These are phyloP conservation scores for Acrossocheilus fasciatus DNA, from an alignment of 2,797 vertebrate species.

Conservation along the genomic window DNA sequence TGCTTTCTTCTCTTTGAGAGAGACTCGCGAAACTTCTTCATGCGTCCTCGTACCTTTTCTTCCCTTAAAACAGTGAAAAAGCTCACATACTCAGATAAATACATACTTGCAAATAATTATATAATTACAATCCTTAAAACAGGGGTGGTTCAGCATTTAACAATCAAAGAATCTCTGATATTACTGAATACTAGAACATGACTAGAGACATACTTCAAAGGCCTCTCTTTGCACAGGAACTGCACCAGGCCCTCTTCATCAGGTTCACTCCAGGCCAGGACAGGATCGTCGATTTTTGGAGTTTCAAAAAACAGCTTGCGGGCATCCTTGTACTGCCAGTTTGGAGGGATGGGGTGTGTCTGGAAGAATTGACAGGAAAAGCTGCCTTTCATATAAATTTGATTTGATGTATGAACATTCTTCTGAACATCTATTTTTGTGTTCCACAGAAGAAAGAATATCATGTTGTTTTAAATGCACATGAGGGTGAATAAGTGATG, in stretches of 20 bases:
- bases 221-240: slow-evolving; percentile 73
- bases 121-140: too few species aligned
- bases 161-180: background rate
- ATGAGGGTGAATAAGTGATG: background rate
- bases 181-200: background rate
- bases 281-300: slow-evolving; percentile 54
- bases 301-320: slow-evolving; percentile 78
- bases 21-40: slow-evolving; percentile 73
- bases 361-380: slow-evolving; percentile 44
- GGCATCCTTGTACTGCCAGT: slow-evolving; percentile 78
- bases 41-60: slow-evolving; percentile 69
- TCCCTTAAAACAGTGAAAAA: slow-evolving; percentile 66
- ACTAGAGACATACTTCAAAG: slow-evolving; percentile 70
- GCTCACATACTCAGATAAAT: background rate
- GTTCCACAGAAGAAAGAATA: background rate
- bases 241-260: slow-evolving; percentile 79
- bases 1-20: slow-evolving; percentile 64
- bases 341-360: slow-evolving; percentile 75
- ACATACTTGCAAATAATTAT: too few species aligned
- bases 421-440: background rate
- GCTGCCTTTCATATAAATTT: background rate
- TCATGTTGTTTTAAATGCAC: background rate
- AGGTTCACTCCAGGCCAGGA: slow-evolving; percentile 76
- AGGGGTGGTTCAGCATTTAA: too few species aligned
- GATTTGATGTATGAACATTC: background rate